A percentile compares a stretch with the other conserved stretches of the same genome.
Evolutionary conservation across 2,888 invertebrate genomes (phyloP).

Genomic region (Helleia helle): DNA sequence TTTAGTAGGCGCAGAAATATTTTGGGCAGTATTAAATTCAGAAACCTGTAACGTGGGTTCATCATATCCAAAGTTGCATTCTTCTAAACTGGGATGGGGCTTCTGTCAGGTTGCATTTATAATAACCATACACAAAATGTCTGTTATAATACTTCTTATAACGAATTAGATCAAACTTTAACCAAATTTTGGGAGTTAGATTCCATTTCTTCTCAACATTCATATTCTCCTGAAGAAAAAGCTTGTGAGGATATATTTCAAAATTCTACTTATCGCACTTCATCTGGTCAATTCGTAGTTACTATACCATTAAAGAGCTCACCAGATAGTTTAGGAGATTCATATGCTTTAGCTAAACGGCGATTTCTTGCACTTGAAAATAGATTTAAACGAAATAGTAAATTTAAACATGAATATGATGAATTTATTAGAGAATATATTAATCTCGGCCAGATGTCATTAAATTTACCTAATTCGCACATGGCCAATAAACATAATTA

Average conservation of each 20-base stretch:
- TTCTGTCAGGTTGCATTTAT: constrained; percentile 18
- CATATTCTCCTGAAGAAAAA: constrained; percentile 20
- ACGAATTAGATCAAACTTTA: too few species aligned
- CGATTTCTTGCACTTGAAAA: constrained; percentile 24
- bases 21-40: too few species aligned
- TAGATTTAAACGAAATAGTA: too few species aligned
- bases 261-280: constrained; percentile 16
- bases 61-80: background rate
- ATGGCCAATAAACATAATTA: too few species aligned
- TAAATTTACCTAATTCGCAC: too few species aligned
- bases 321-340: constrained; percentile 21
- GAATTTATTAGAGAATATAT: constrained; percentile 17
- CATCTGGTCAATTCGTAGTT: constrained; percentile 22
- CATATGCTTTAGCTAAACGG: constrained; percentile 15
- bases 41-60: too few species aligned
- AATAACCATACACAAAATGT: constrained; percentile 3
- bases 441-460: constrained; percentile 15
- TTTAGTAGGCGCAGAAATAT: too few species aligned
- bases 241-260: constrained; percentile 23
- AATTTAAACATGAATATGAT: constrained; percentile 9
- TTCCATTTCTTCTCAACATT: constrained; percentile 16
- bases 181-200: constrained; percentile 26
- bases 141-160: too few species aligned
- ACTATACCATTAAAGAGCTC: constrained; percentile 22
- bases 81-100: constrained; percentile 21